Base-by-base conservation (phyloP, 1,140 invertebrate species). In the Ptiloglossa arizonensis region DNA sequence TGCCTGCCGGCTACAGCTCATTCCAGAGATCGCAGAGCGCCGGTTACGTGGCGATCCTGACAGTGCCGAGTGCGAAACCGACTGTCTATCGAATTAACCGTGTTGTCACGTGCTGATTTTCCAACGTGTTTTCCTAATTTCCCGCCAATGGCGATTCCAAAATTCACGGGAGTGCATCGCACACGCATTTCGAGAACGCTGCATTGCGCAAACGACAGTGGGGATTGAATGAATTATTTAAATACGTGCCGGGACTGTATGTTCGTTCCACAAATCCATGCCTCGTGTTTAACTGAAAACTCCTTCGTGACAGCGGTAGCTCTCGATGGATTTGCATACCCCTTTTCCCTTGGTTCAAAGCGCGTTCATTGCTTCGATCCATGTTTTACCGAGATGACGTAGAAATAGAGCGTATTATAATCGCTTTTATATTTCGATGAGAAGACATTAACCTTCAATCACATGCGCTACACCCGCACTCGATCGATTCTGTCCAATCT, bases 181-280 rank as follows among this genome's bases (percentile, higher is more conserved):
- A 17, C 32, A 68, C 29, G n/a, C 41, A 27, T 44, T 11, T 13
- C 48, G 3, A 9, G 46, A 27, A 22, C 50, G 8, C 72, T 48
- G 72, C 72, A 75, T 75, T 75, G 72, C 72, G 72, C 72, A 68
- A 75, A 38, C 63, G 1, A 29, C 52, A 68, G 41, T 46, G 41
- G 41, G 41, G 29, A 68, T 38, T 19, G 52, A 68, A 75, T 29
- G 38, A 57, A 75, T 56, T 48, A 75, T 57, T 57, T 32, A 32
- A 48, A 68, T 75, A 41, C 5, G 63, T 68, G 64, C 27, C 63
- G 29, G 57, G 44, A 50, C 19, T n/a, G n/a, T 48, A 54, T 4
- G 52, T 75, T 68, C 72, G 72, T 66, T 50, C 4, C 50, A 11
- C 5, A n/a, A 5, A 27, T n/a, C 11, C 50, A 24, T 38, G 63